phyloP scores from a whole-genome alignment of 1,140 invertebrate genomes.

The Sycophila sp. region DNA sequence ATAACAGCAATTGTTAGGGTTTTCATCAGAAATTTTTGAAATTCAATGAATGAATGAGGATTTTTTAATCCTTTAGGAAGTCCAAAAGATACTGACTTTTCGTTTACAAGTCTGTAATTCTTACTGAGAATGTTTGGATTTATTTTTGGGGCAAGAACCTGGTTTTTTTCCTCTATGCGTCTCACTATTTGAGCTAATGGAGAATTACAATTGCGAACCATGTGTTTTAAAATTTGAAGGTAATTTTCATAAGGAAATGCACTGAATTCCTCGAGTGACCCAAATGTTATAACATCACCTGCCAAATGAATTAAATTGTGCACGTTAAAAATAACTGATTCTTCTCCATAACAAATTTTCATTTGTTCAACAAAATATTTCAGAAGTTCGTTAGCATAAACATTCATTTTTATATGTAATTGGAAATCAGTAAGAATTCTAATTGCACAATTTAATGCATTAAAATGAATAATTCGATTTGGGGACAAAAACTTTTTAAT shows the following conservation, averaged over 20 bases:
- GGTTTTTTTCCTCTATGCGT: not conserved
- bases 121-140: too few species aligned
- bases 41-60: not conserved
- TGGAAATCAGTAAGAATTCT: constrained; percentile 4
- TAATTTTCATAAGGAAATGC: constrained; percentile 43
- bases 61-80: not conserved
- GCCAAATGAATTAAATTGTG: constrained; percentile 44
- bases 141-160: not conserved
- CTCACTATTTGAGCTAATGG: constrained; percentile 36
- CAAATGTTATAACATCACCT: constrained; percentile 30
- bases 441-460: constrained; percentile 11
- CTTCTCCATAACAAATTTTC: constrained; percentile 29
- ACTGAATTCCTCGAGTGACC: constrained; percentile 37
- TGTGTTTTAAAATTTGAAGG: constrained; percentile 35
- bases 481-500: constrained; percentile 35
- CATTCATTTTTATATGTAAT: not conserved
- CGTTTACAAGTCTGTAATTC: not conserved
- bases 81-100: not conserved
- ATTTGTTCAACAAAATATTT: constrained; percentile 39
- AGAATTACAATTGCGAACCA: constrained; percentile 27
- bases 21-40: not conserved
- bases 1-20: constrained; percentile 6
- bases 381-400: constrained; percentile 37
- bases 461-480: constrained; percentile 37
- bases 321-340: constrained; percentile 45